Evolutionary conservation across 2,113 vertebrate species (phyloP).

Genomic region (Pelecanoides urinatrix): DNA sequence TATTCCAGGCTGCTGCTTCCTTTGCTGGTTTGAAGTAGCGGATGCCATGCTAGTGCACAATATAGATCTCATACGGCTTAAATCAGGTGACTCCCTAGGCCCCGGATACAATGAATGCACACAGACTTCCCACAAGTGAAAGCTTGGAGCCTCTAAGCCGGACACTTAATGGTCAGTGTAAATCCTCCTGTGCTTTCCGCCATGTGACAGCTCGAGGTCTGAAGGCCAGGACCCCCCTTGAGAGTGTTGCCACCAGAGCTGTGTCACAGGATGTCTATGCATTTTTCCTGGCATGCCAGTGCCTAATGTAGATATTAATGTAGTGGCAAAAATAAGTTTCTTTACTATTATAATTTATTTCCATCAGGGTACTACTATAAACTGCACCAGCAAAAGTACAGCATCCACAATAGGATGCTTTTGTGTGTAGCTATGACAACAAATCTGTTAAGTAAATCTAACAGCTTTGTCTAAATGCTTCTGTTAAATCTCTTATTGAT

Average conservation of each 20-base stretch:
- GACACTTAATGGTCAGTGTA: neutral
- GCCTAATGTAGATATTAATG: neutral
- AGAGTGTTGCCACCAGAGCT: neutral
- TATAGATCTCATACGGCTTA: neutral
- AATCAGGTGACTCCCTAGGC: neutral
- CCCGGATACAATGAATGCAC: neutral
- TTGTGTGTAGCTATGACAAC: neutral
- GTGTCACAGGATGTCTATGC: neutral
- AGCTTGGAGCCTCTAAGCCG: neutral
- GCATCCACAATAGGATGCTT: neutral
- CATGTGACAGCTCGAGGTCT: neutral
- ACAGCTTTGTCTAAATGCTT: neutral
- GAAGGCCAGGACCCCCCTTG: neutral
- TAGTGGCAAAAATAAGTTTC: neutral
- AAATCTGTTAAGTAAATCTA: neutral
- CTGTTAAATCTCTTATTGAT: neutral
- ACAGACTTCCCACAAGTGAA: neutral
- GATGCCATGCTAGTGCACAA: neutral
- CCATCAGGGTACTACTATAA: neutral
- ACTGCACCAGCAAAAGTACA: neutral
- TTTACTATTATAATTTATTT: neutral
- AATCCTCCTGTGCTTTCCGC: neutral
- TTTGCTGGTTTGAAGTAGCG: neutral
- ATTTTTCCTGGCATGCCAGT: neutral
- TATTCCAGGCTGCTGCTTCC: neutral